Percentiles rank a stretch among this genome's conserved stretches.
Conservation (phyloP, 2,888 invertebrate genomes). For the Nemapogon koenigi region DNA sequence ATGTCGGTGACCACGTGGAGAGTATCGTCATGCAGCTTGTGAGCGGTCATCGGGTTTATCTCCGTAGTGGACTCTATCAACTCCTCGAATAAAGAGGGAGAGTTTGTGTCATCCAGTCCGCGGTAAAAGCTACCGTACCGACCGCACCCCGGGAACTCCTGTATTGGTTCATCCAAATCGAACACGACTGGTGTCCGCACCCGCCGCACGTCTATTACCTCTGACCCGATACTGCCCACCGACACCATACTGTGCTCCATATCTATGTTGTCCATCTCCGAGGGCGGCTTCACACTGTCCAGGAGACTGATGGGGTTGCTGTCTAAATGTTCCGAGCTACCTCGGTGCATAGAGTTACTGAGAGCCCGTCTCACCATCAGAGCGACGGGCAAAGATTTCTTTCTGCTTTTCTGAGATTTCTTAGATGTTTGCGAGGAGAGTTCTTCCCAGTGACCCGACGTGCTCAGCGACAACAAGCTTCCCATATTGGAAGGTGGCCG, state of each 20-base stretch:
- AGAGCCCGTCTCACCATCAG: constrained; percentile 76
- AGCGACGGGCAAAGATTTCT: constrained; percentile 74
- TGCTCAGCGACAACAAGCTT: constrained; percentile 64
- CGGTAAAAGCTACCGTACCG: constrained; percentile 51
- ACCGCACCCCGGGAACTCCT: constrained; percentile 50
- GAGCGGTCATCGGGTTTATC: constrained; percentile 50
- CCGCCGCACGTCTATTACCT: constrained; percentile 70
- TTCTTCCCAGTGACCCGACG: constrained; percentile 60
- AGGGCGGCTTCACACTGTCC: constrained; percentile 84
- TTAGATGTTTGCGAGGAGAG: constrained; percentile 29
- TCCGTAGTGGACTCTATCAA: constrained; percentile 69
- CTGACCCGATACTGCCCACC: constrained; percentile 83
- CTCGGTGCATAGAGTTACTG: constrained; percentile 58
- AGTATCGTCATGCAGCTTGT: constrained; percentile 68
- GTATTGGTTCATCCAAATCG: constrained; percentile 63
- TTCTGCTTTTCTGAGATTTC: constrained; percentile 55
- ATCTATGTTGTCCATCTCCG: constrained; percentile 79
- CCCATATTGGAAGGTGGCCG: constrained; percentile 82
- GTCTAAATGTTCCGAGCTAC: constrained; percentile 70
- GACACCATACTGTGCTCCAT: constrained; percentile 85
- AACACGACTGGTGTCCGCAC: constrained; percentile 56
- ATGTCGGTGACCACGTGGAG: constrained; percentile 64
- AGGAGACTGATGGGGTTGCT: constrained; percentile 69
- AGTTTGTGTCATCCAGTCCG: constrained; percentile 73
- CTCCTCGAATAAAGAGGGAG: constrained; percentile 76